phyloP scores from a whole-genome alignment of 2,888 invertebrate species.

The Melanargia galathea region DNA sequence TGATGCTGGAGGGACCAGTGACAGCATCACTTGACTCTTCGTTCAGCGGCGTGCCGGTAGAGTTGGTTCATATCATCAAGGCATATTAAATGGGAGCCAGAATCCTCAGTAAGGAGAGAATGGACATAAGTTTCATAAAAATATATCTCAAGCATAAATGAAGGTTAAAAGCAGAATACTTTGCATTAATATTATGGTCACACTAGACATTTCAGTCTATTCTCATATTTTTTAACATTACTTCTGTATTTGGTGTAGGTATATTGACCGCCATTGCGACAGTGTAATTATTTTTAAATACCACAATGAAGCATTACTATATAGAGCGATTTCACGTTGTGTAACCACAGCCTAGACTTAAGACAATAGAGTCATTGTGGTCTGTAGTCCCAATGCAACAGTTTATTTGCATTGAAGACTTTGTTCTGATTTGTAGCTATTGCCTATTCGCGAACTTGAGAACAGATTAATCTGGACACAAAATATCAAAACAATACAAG shows the following conservation, averaged over 20 bases:
- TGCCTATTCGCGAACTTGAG: too few species aligned
- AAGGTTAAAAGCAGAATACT: not conserved
- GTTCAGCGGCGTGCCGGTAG: too few species aligned
- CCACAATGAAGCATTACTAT: constrained; percentile 29
- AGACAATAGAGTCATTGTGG: constrained; percentile 13
- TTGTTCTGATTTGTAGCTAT: not conserved
- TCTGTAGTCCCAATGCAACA: not conserved
- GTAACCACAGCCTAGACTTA: constrained; percentile 25
- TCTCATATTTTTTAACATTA: not conserved
- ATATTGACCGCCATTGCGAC: constrained; percentile 21
- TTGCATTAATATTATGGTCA: too few species aligned
- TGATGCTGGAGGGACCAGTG: too few species aligned
- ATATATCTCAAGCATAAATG: not conserved
- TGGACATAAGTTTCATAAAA: too few species aligned
- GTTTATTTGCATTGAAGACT: not conserved
- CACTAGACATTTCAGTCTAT: too few species aligned
- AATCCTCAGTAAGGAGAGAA: too few species aligned
- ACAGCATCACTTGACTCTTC: too few species aligned
- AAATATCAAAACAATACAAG: too few species aligned
- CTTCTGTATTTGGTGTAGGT: constrained; percentile 14
- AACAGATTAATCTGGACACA: too few species aligned
- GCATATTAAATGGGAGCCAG: too few species aligned
- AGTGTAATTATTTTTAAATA: constrained; percentile 32
- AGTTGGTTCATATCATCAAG: too few species aligned
- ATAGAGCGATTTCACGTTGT: constrained; percentile 29